Conservation (phyloP, 2,888 invertebrate species). For the Antitype chi region DNA sequence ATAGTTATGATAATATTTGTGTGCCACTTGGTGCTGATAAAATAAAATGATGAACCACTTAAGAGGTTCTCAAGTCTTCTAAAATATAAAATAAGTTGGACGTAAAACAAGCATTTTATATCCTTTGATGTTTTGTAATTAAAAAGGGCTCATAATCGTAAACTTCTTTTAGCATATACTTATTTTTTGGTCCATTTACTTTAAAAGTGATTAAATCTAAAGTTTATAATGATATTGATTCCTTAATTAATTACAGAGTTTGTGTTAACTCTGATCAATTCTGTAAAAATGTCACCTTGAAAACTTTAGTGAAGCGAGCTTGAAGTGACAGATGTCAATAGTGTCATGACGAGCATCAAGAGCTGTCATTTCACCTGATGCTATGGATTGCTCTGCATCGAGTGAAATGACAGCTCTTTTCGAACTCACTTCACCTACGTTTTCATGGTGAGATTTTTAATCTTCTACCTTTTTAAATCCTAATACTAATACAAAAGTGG, state of each 20-base stretch:
- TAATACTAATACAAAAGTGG: background rate
- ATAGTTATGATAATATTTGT: conserved; percentile 61
- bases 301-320: background rate
- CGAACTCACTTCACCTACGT: background rate
- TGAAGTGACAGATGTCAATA: background rate
- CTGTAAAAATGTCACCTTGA: background rate
- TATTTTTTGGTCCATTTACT: conserved; percentile 12
- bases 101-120: conserved; percentile 14
- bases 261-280: background rate
- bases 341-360: background rate
- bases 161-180: background rate
- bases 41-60: conserved; percentile 15
- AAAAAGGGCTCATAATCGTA: background rate
- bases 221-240: conserved; percentile 10
- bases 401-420: background rate
- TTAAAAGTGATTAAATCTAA: conserved; percentile 14
- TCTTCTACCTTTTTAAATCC: background rate
- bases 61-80: conserved; percentile 28
- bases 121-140: conserved; percentile 22
- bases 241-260: background rate
- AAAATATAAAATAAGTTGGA: conserved; percentile 22
- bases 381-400: background rate
- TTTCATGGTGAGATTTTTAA: background rate
- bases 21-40: conserved; percentile 45
- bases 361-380: too few relatives aligned